Evolutionary conservation across 2,113 vertebrate genomes (phyloP).

Genomic region (Galemys pyrenaicus): DNA sequence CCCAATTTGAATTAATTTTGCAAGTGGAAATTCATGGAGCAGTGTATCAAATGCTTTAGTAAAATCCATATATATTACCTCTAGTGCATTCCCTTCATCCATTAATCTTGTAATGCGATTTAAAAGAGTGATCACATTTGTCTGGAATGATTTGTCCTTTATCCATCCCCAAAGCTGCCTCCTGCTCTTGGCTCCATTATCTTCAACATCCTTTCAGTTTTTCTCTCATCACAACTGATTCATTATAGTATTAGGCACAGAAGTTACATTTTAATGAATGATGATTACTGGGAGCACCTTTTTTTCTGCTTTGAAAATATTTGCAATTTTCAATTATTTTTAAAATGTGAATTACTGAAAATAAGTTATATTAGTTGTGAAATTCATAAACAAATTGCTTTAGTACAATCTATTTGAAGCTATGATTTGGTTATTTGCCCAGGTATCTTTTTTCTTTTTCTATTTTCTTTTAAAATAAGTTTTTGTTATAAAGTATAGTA

Average conservation of each 20-base stretch:
- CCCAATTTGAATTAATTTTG: conserved; percentile 81
- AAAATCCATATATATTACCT: conserved; percentile 75
- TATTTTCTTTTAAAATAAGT: conserved; percentile 16
- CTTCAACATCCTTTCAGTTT: conserved; percentile 28
- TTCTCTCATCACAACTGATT: conserved; percentile 49
- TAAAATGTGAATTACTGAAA: conserved; percentile 53
- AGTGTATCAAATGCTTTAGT: conserved; percentile 75
- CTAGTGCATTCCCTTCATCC: conserved; percentile 69
- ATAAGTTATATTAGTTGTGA: not conserved
- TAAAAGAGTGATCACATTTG: conserved; percentile 75
- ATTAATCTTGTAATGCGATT: conserved; percentile 74
- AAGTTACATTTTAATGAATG: conserved; percentile 40
- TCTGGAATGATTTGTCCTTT: conserved; percentile 73
- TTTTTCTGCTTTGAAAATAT: conserved; percentile 54
- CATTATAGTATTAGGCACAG: conserved; percentile 28
- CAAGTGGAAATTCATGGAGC: conserved; percentile 75
- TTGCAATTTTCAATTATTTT: conserved; percentile 21
- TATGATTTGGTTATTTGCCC: conserved; percentile 1
- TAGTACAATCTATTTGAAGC: not conserved
- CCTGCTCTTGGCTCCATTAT: conserved; percentile 19
- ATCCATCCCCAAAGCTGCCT: conserved; percentile 63
- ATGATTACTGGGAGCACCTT: not conserved
- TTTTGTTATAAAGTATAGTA: not conserved
- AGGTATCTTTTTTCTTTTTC: not conserved
- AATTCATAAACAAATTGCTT: conserved; percentile 15